phyloP scores from a whole-genome alignment of 2,797 vertebrate species.

The Pipistrellus nathusii region DNA sequence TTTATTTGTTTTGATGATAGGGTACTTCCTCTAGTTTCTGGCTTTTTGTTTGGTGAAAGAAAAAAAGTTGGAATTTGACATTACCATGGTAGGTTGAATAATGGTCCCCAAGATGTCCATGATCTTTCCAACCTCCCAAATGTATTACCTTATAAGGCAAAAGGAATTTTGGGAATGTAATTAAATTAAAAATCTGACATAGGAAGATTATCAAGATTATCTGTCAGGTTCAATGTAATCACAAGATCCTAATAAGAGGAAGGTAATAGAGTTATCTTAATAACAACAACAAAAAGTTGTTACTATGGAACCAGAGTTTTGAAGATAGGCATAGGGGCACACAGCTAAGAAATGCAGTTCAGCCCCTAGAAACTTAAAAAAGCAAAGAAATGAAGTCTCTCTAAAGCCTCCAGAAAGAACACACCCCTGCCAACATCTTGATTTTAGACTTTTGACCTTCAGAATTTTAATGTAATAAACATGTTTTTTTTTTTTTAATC shows the following conservation, averaged over 20 bases:
- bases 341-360: not conserved
- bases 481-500: too few species aligned
- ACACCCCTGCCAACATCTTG: not conserved
- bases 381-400: not conserved
- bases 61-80: not conserved
- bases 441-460: not conserved
- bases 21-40: not conserved
- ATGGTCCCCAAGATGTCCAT: not conserved
- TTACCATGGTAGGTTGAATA: not conserved
- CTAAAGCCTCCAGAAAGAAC: not conserved
- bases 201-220: not conserved
- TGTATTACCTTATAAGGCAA: slow-evolving; percentile 12
- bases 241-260: not conserved
- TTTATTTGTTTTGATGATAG: not conserved
- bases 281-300: not conserved
- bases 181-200: not conserved
- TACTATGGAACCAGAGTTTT: not conserved
- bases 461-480: not conserved
- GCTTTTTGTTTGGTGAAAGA: not conserved
- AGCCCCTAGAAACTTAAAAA: not conserved
- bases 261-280: not conserved
- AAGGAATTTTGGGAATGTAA: not conserved
- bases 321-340: not conserved
- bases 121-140: not conserved
- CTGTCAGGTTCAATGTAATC: not conserved